A percentile compares a stretch with the other conserved stretches of the same genome.
Evolutionary conservation across 2,797 vertebrate genomes (phyloP).

Genomic region (Thamnophis elegans): DNA sequence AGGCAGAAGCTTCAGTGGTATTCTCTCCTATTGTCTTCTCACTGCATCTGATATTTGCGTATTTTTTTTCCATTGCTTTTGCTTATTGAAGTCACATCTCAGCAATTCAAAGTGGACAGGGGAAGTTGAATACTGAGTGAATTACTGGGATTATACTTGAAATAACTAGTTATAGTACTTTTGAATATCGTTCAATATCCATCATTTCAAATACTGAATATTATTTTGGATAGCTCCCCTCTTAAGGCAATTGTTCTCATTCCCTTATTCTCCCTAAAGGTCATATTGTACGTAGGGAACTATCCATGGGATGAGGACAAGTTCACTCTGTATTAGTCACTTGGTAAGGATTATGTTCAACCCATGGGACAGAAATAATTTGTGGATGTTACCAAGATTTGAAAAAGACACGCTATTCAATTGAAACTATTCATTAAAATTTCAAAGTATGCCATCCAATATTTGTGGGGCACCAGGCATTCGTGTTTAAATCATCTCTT

Average conservation of each 20-base stretch:
- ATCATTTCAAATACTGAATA: neutral
- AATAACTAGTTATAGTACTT: neutral
- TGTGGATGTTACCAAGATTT: neutral
- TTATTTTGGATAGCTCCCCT: neutral
- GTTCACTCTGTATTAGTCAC: neutral
- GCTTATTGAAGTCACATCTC: neutral
- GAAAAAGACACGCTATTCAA: neutral
- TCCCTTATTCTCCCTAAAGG: neutral
- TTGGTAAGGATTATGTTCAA: neutral
- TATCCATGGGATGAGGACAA: neutral
- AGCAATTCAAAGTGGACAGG: neutral
- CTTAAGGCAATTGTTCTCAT: neutral
- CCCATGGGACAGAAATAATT: conserved; percentile 15
- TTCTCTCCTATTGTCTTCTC: neutral
- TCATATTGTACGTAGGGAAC: neutral
- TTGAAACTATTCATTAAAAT: neutral
- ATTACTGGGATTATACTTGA: neutral
- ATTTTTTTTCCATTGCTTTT: neutral
- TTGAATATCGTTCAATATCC: neutral
- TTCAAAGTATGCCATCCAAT: neutral
- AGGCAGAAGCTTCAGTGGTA: neutral
- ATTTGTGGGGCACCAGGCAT: neutral
- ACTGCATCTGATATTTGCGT: neutral
- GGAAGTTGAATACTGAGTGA: neutral
- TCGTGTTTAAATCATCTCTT: neutral